phyloP scores from a whole-genome alignment of 2,797 vertebrate genomes.

The Microhierax caerulescens region DNA sequence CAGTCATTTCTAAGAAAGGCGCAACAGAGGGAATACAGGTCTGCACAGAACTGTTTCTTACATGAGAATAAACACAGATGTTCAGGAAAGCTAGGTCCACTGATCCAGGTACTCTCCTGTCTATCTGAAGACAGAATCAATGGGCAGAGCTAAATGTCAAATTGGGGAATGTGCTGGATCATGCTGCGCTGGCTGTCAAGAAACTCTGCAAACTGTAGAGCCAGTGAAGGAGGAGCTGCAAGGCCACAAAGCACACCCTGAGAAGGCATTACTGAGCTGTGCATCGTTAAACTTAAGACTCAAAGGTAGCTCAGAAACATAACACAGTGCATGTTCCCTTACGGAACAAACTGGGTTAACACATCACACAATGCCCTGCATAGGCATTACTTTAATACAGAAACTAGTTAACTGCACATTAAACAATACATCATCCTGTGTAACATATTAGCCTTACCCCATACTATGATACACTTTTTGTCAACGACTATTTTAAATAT shows the following conservation, averaged over 20 bases:
- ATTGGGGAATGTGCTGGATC: not conserved
- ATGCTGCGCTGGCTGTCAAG: not conserved
- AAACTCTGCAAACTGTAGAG: not conserved
- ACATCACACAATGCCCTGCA: no score
- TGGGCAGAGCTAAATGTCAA: not conserved
- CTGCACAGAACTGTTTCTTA: not conserved
- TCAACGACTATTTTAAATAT: not conserved
- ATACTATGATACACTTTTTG: not conserved
- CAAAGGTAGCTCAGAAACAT: not conserved
- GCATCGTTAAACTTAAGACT: not conserved
- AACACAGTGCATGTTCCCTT: not conserved
- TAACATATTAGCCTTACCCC: not conserved
- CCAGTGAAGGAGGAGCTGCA: not conserved
- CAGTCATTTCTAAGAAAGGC: not conserved
- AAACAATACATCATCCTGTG: not conserved
- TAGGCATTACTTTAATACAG: not conserved
- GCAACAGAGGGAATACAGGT: not conserved
- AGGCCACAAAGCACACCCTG: not conserved
- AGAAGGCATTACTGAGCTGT: not conserved
- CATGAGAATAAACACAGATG: not conserved
- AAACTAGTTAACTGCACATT: not conserved
- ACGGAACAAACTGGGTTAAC: not conserved
- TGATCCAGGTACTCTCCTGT: not conserved
- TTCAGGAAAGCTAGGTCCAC: not conserved
- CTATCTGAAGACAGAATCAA: not conserved